Conservation (phyloP, 2,797 vertebrate genomes). For the Crenichthys baileyi region DNA sequence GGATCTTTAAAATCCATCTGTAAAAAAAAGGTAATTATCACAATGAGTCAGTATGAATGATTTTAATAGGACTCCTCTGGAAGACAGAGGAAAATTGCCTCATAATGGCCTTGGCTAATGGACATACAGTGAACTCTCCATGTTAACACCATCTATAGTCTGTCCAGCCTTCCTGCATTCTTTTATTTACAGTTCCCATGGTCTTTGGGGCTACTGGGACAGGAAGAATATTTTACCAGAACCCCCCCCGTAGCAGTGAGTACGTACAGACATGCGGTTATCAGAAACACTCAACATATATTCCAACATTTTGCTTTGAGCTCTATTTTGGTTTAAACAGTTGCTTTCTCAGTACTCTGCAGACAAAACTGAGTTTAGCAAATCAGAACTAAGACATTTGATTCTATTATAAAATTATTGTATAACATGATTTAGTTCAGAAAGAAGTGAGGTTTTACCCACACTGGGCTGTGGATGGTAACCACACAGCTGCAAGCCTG, state of each 20-base stretch:
- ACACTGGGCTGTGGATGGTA: conserved; percentile 12
- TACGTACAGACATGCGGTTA: conserved; percentile 50
- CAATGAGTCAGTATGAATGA: conserved; percentile 62
- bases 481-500: conserved; percentile 62
- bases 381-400: neutral
- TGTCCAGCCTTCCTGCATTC: conserved; percentile 63
- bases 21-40: conserved; percentile 36
- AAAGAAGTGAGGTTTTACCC: conserved; percentile 56
- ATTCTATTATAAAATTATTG: neutral
- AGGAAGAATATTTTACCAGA: conserved; percentile 49
- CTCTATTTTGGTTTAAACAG: neutral
- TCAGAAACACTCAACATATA: conserved; percentile 16
- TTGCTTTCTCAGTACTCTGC: neutral
- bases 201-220: conserved; percentile 58
- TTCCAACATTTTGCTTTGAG: neutral
- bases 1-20: conserved; percentile 46
- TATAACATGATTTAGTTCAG: conserved; percentile 32
- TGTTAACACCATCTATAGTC: conserved; percentile 62
- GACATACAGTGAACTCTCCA: conserved; percentile 57
- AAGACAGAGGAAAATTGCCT: conserved; percentile 58
- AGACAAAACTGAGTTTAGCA: neutral
- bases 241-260: conserved; percentile 58
- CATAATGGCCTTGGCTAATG: conserved; percentile 60
- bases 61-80: conserved; percentile 61
- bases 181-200: conserved; percentile 79